Evolutionary conservation across 2,888 invertebrate species (phyloP).

Genomic region (Lochmaea crataegi): DNA sequence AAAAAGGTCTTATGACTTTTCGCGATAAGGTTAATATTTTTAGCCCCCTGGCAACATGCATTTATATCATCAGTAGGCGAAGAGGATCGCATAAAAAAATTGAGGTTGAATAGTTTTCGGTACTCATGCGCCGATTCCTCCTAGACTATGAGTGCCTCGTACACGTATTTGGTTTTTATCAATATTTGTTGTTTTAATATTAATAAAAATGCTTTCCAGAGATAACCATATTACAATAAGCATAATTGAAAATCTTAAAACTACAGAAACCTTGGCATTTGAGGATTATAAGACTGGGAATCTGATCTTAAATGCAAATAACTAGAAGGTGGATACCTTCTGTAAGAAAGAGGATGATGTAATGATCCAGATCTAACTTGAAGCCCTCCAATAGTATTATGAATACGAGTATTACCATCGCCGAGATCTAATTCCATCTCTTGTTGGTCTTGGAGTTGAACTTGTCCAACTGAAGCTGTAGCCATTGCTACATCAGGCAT

Average conservation of each 20-base stretch:
- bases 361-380: constrained; percentile 55
- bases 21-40: too few species aligned
- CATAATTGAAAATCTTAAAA: constrained; percentile 51
- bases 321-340: constrained; percentile 60
- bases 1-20: too few species aligned
- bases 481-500: constrained; percentile 97
- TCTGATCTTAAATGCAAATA: constrained; percentile 57
- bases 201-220: constrained; percentile 21
- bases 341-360: constrained; percentile 54
- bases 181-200: not conserved
- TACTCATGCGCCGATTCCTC: too few species aligned
- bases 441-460: constrained; percentile 72
- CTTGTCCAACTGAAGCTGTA: constrained; percentile 77
- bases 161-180: too few species aligned
- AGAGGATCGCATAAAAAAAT: too few species aligned
- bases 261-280: constrained; percentile 58
- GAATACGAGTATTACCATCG: constrained; percentile 81
- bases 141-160: too few species aligned
- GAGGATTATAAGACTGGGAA: constrained; percentile 55
- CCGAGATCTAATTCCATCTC: constrained; percentile 87
- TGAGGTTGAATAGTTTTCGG: too few species aligned
- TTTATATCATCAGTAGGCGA: too few species aligned
- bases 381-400: constrained; percentile 55
- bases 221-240: constrained; percentile 40
- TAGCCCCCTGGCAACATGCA: too few species aligned